Percentiles rank a stretch among this genome's conserved stretches.
These are phyloP conservation scores for Xenentodon cancila DNA, from an alignment of 2,797 vertebrate genomes.

Conservation along the genomic window DNA sequence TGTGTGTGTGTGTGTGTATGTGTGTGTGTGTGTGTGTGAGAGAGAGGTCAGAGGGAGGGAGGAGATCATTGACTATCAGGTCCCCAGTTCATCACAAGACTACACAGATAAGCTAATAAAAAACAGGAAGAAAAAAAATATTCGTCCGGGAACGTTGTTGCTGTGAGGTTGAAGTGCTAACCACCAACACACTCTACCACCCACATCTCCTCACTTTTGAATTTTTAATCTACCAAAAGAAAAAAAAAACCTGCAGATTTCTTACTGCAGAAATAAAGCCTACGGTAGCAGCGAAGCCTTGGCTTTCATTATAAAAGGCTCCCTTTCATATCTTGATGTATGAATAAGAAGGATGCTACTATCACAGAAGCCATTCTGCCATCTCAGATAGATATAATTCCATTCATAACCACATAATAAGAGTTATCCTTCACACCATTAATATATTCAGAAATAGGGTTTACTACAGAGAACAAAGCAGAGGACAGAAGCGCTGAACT, in stretches of 20 bases:
- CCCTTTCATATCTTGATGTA: slow-evolving; percentile 57
- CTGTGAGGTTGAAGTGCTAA: too few relatives aligned
- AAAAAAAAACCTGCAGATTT: slow-evolving; percentile 39
- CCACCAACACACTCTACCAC: neutral
- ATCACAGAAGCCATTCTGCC: slow-evolving; percentile 51
- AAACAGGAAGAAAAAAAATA: too few relatives aligned
- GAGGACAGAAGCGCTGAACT: slow-evolving; percentile 12
- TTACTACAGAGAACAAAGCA: slow-evolving; percentile 21
- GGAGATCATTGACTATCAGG: too few relatives aligned
- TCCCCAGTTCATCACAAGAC: too few relatives aligned
- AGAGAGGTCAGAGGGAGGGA: too few relatives aligned
- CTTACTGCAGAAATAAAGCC: slow-evolving; percentile 32
- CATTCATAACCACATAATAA: slow-evolving; percentile 58
- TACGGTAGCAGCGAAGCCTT: slow-evolving; percentile 35
- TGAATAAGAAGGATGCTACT: slow-evolving; percentile 53
- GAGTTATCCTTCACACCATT: slow-evolving; percentile 55
- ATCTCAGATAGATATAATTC: slow-evolving; percentile 48
- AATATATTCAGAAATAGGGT: slow-evolving; percentile 41
- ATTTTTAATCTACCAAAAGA: slow-evolving; percentile 18
- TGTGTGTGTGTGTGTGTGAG: too few relatives aligned
- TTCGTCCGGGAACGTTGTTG: too few relatives aligned
- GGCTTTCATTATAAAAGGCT: slow-evolving; percentile 42
- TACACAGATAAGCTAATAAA: too few relatives aligned
- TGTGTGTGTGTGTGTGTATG: too few relatives aligned
- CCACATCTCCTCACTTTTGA: slow-evolving; percentile 30